phyloP scores from a whole-genome alignment of 2,797 vertebrate species.

The Phrynocephalus forsythii region DNA sequence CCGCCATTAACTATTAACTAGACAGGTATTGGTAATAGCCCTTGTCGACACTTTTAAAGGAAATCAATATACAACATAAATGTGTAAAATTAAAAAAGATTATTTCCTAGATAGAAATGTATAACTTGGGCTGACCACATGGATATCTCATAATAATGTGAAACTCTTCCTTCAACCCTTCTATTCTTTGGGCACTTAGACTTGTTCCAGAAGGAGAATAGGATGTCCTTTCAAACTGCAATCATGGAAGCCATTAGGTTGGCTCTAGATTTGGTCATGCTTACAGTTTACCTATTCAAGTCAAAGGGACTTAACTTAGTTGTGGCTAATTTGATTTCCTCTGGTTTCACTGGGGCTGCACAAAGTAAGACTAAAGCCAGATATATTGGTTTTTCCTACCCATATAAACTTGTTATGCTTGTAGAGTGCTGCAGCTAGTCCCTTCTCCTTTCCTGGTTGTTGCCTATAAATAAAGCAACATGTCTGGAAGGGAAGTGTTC shows the following conservation, averaged over 20 bases:
- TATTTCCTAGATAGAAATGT: slow-evolving; percentile 54
- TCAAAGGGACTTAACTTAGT: background rate
- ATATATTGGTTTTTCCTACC: no score
- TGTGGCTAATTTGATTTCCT: background rate
- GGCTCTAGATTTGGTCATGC: background rate
- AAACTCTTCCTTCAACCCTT: background rate
- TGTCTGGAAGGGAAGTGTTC: no score
- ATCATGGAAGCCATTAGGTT: background rate
- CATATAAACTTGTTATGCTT: no score
- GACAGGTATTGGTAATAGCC: slow-evolving; percentile 46
- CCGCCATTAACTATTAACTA: slow-evolving; percentile 51
- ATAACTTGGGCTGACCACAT: slow-evolving; percentile 27
- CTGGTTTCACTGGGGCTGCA: background rate
- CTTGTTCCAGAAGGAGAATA: background rate
- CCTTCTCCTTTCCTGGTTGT: no score
- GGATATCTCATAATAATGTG: slow-evolving; percentile 1
- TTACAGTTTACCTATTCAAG: background rate
- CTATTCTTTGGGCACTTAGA: background rate
- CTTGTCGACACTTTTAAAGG: slow-evolving; percentile 49
- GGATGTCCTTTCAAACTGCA: background rate
- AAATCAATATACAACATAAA: slow-evolving; percentile 67
- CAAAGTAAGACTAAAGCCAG: background rate
- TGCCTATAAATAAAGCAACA: no score
- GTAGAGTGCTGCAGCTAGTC: no score
- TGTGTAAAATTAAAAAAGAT: slow-evolving; percentile 66